Percentiles rank a stretch among this genome's conserved stretches.
phyloP scores from a whole-genome alignment of 2,797 vertebrate genomes.

The Clarias platycephalus region DNA sequence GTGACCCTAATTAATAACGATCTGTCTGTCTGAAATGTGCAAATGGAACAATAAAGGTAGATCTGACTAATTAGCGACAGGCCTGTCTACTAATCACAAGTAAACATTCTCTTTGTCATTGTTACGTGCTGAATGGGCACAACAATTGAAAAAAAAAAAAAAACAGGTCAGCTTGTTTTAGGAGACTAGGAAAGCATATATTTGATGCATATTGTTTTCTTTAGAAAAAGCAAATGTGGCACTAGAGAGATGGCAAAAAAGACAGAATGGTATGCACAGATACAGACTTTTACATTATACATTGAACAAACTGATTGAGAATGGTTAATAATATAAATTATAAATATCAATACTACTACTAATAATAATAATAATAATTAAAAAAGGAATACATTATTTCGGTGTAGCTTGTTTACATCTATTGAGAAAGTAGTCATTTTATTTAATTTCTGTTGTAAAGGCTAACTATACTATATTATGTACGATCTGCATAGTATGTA shows the following conservation, averaged over 20 bases:
- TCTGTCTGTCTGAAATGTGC: conserved; percentile 95
- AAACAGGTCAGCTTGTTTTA: conserved; percentile 83
- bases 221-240: conserved; percentile 47
- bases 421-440: not conserved
- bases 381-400: not conserved
- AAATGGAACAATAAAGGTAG: conserved; percentile 99
- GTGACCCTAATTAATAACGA: conserved; percentile 99
- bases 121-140: conserved; percentile 80
- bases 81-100: conserved; percentile 95
- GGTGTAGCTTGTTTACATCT: not conserved
- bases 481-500: not conserved
- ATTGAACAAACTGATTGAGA: not conserved
- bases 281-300: not conserved
- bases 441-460: not conserved
- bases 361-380: not conserved
- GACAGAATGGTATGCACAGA: conserved; percentile 14
- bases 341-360: not conserved
- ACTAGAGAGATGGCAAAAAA: conserved; percentile 16
- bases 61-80: conserved; percentile 96
- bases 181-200: conserved; percentile 46
- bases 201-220: conserved; percentile 51
- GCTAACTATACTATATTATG: not conserved
- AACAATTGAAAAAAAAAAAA: conserved; percentile 88
- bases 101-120: conserved; percentile 94
- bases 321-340: not conserved